Evolutionary conservation across 2,113 vertebrate genomes (phyloP), one percentile per base, ranked within the genome.

Genomic region (Otus sunia): DNA sequence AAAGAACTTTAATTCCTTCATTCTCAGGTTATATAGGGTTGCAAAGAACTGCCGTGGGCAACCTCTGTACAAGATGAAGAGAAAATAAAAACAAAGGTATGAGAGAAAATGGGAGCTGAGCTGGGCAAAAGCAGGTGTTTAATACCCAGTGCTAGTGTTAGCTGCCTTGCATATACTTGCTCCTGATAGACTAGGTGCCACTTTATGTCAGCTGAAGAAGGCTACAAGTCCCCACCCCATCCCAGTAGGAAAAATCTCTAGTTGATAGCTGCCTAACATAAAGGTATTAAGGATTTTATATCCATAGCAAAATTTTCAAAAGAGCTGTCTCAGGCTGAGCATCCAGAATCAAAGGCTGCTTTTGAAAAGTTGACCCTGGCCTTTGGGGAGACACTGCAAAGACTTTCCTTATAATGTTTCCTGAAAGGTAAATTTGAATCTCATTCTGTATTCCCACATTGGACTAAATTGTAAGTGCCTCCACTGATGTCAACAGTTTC

Each of bases 401-500:
- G 91, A 62, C 69, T 92, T 92, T 75, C 43, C 77, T 92, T 6
- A 76, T 53, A 85, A 91, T 43, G 6, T 92, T 91, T 96, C 80
- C 91, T 92, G 89, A 92, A 96, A 92, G 55, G 62, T 78, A 92
- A 91, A 93, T 97, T 96, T 96, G 83, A 92, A 94, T 95, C 91
- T 94, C 66, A 81, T 96, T 94, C 84, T 79, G 12, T 80, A 76
- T 94, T 91, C 94, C 80, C 59, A 62, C 73, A 53, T 1, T 94
- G 69, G 66, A 78, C 47, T 94, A 91, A 85, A 94, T 79, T 92
- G 58, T 56, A 92, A 81, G 52, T 85, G 47, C n/a, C 27, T 96
- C 72, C 36, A 86, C 83, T 87, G 73, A 58, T 89, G 71, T 89
- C 94, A 96, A 80, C 69, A 89, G 58, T 89, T 87, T 97, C 94